phyloP scores from a whole-genome alignment of 1,140 invertebrate species.

The Dendroctonus ponderosae region DNA sequence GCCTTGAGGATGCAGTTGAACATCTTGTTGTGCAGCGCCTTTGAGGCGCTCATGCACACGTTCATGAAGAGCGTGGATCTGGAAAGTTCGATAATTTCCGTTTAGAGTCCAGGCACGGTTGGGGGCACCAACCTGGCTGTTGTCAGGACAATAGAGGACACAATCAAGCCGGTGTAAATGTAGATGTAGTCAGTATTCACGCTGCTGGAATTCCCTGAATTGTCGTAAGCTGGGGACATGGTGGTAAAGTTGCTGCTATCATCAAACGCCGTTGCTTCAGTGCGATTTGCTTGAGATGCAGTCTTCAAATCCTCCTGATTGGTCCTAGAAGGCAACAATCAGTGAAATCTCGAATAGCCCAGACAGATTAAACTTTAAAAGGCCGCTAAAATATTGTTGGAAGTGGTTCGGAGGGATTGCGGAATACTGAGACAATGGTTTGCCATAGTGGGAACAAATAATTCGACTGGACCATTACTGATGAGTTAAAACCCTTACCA shows the following conservation, averaged over 20 bases:
- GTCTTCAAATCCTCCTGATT: conserved; percentile 51
- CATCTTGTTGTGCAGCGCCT: conserved; percentile 79
- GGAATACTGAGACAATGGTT: too few relatives aligned
- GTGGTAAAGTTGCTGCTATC: not conserved
- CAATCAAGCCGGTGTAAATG: conserved; percentile 46
- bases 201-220: conserved; percentile 7
- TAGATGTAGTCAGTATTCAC: conserved; percentile 39
- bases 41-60: conserved; percentile 78
- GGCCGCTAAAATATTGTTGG: too few relatives aligned
- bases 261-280: not conserved
- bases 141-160: conserved; percentile 53
- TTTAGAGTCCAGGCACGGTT: not conserved
- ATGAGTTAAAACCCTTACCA: conserved; percentile 54
- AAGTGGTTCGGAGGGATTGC: too few relatives aligned
- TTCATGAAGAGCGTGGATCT: conserved; percentile 72
- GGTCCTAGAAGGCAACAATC: conserved; percentile 47
- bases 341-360: too few relatives aligned
- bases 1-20: conserved; percentile 73
- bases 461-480: too few relatives aligned
- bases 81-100: not conserved
- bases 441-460: too few relatives aligned
- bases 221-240: conserved; percentile 2
- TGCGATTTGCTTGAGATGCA: not conserved
- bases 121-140: conserved; percentile 45
- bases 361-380: too few relatives aligned